Percentiles rank a stretch among this genome's conserved stretches.
Conservation (phyloP, 2,113 vertebrate genomes). For the Baryphthengus martii region DNA sequence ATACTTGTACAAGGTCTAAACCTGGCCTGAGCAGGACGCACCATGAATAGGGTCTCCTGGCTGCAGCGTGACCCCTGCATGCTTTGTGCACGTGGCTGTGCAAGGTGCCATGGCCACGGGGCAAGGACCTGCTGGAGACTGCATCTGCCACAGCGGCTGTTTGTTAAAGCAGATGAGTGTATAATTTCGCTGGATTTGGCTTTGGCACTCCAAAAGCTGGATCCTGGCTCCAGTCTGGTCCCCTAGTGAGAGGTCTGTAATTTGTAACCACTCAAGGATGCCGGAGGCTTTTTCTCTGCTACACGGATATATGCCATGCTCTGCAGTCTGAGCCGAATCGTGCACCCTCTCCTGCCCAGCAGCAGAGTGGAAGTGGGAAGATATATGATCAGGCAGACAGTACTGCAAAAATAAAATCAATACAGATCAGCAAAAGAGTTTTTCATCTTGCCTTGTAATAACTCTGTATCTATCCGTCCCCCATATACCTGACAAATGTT, state of each 20-base stretch:
- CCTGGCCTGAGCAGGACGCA: background rate
- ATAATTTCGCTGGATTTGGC: background rate
- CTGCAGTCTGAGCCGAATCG: accelerated
- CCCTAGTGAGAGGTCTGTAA: background rate
- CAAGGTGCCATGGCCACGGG: accelerated
- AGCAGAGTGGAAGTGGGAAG: background rate
- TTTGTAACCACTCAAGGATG: conserved; percentile 26
- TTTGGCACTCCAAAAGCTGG: background rate
- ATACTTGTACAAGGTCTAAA: background rate
- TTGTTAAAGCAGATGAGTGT: background rate
- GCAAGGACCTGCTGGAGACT: background rate
- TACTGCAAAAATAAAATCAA: background rate
- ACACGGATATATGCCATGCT: accelerated
- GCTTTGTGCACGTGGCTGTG: accelerated
- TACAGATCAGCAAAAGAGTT: background rate
- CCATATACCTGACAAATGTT: background rate
- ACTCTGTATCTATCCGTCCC: background rate
- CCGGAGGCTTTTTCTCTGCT: background rate
- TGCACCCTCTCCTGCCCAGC: background rate
- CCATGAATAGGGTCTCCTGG: accelerated
- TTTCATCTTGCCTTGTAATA: conserved; percentile 24
- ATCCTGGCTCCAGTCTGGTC: background rate
- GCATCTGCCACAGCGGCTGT: background rate
- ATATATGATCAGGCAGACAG: background rate
- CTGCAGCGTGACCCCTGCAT: accelerated